Percentiles rank a stretch among this genome's conserved stretches.
phyloP scores from a whole-genome alignment of 2,888 invertebrate genomes.

The Agrochola lota region DNA sequence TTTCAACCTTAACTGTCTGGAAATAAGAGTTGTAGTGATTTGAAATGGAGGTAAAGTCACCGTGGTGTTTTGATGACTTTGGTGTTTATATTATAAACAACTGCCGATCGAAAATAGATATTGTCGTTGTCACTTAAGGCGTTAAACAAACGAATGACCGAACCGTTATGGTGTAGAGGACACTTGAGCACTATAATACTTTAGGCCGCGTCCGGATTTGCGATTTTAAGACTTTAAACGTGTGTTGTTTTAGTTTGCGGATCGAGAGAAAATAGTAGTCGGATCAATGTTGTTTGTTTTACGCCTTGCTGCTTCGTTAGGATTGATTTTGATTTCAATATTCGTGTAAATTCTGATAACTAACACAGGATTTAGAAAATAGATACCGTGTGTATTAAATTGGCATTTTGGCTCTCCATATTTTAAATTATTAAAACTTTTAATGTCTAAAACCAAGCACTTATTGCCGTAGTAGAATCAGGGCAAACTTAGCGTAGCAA shows the following conservation, averaged over 20 bases:
- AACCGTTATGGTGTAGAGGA: constrained; percentile 69
- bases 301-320: background rate
- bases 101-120: constrained; percentile 85
- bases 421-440: background rate
- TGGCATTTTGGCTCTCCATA: background rate
- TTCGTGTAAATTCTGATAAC: background rate
- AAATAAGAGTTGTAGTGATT: constrained; percentile 7
- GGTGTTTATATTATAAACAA: constrained; percentile 86
- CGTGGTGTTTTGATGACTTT: constrained; percentile 72
- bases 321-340: background rate
- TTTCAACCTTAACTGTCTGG: background rate
- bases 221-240: constrained; percentile 56
- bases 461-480: background rate
- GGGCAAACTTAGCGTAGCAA: background rate
- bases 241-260: constrained; percentile 35
- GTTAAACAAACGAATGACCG: constrained; percentile 77
- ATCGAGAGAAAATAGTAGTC: constrained; percentile 36
- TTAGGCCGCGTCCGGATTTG: constrained; percentile 66
- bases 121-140: constrained; percentile 86
- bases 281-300: constrained; percentile 35
- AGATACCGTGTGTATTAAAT: background rate
- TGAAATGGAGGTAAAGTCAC: constrained; percentile 4
- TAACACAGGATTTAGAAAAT: background rate
- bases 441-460: background rate
- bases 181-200: constrained; percentile 66